Conservation (phyloP, 2,797 vertebrate species). For the Myotis vivesi region DNA sequence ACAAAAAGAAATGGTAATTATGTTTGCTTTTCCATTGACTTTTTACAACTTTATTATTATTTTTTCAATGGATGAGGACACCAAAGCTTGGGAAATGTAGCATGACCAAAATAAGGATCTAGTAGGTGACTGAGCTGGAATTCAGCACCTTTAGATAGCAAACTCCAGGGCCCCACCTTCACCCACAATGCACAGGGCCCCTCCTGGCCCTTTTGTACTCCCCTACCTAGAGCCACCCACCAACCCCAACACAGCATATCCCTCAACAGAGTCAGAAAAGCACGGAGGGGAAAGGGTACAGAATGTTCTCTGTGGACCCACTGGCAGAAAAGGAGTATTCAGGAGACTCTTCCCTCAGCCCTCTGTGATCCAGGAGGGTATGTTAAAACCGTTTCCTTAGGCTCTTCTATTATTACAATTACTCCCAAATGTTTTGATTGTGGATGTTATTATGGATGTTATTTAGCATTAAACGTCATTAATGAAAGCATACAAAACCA, state of each 20-base stretch:
- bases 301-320: neutral
- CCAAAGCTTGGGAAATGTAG: neutral
- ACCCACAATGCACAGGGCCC: rapidly evolving
- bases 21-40: neutral
- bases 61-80: neutral
- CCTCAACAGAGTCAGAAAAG: neutral
- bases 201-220: too few species aligned
- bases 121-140: neutral
- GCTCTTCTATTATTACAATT: slow-evolving; percentile 37
- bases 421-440: slow-evolving; percentile 51
- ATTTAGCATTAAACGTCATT: slow-evolving; percentile 49
- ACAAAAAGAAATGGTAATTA: neutral
- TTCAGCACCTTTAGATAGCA: too few species aligned
- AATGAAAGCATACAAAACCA: neutral
- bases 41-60: neutral
- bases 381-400: slow-evolving; percentile 15
- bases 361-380: neutral
- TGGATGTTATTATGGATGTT: slow-evolving; percentile 46
- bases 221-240: neutral
- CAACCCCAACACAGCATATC: neutral
- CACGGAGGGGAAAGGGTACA: too few species aligned
- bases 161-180: rapidly evolving
- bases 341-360: neutral
- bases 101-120: neutral
- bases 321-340: neutral